A percentile compares a stretch with the other conserved stretches of the same genome.
phyloP scores from a whole-genome alignment of 2,888 invertebrate species.

The Dryomyza anilis region DNA sequence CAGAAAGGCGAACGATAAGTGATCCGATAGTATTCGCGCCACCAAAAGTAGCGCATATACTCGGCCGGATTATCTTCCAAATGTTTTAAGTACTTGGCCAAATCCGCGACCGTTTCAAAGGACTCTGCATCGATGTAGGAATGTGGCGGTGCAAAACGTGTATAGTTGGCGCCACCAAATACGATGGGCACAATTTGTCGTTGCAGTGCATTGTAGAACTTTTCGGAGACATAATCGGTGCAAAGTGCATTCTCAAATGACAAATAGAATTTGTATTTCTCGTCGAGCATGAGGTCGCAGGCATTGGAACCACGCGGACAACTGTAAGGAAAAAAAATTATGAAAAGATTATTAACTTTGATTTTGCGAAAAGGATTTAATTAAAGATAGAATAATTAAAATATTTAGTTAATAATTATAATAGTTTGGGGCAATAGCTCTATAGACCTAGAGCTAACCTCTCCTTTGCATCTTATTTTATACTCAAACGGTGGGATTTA shows the following conservation, averaged over 20 bases:
- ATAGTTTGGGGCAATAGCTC: too few relatives aligned
- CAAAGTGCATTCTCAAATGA: conserved; percentile 74
- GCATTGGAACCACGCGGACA: conserved; percentile 46
- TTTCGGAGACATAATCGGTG: conserved; percentile 73
- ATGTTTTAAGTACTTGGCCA: conserved; percentile 65
- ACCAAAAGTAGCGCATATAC: conserved; percentile 71
- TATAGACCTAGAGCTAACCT: too few relatives aligned
- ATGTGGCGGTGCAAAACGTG: conserved; percentile 65
- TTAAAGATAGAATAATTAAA: too few relatives aligned
- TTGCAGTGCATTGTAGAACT: conserved; percentile 55
- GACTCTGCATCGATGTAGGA: conserved; percentile 72
- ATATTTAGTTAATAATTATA: too few relatives aligned
- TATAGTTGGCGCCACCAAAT: conserved; percentile 72
- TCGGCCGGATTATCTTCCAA: conserved; percentile 61
- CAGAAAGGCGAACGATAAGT: conserved; percentile 47
- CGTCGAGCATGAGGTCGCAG: conserved; percentile 60
- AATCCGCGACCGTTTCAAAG: conserved; percentile 64
- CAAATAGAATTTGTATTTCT: conserved; percentile 72
- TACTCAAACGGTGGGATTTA: too few relatives aligned
- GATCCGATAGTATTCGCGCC: conserved; percentile 67
- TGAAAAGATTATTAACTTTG: too few relatives aligned
- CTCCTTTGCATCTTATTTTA: too few relatives aligned
- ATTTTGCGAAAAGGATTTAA: neutral
- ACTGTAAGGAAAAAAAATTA: conserved; percentile 42
- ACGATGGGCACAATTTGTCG: conserved; percentile 68